Evolutionary conservation across 2,113 vertebrate genomes (phyloP), one percentile per base, ranked within the genome.

Genomic region (Lanius collurio): DNA sequence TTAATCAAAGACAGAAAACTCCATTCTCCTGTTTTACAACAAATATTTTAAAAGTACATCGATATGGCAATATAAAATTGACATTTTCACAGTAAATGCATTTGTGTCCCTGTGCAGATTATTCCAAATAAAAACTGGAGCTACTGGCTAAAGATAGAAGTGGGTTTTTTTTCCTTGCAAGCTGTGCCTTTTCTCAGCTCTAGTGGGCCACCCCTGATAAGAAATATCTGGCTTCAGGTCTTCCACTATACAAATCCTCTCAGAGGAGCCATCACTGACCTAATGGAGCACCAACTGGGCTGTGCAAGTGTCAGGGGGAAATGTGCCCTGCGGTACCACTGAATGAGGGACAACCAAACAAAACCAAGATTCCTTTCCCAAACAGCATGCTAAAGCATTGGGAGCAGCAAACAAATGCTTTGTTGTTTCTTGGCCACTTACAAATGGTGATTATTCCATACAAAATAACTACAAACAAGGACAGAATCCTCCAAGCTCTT

Each of bases 51-150:
- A 71, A 84, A 67, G 7, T 7, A 89, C 57, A 68, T 7, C 10
- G 9, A 78, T 89, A 91, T 3, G 41, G n/a, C 1, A 2, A 91
- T 64, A 55, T 15, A 76, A 85, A 94, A 87, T 20, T 52, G 68
- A 71, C 56, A 70, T 83, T 94, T 96, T 83, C 86, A 93, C 31
- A 87, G 68, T 78, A 92, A 90, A 95, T 56, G 53, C 41, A 75
- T 87, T 82, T 79, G 69, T 24, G 42, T 70, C 47, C 85, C 0
- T 0, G n/a, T 52, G 49, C 65, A 91, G 60, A 82, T 86, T 64
- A 83, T 20, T 92, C 56, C 60, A 3, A 69, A 9, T 30, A 83
- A 86, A 30, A 90, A 70, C 50, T 44, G 39, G 47, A 94, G 62
- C 64, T 78, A 85, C 67, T 44, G 85, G 76, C 44, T 87, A 37